Conservation (phyloP, 2,797 vertebrate genomes). For the Galagoides demidoff region DNA sequence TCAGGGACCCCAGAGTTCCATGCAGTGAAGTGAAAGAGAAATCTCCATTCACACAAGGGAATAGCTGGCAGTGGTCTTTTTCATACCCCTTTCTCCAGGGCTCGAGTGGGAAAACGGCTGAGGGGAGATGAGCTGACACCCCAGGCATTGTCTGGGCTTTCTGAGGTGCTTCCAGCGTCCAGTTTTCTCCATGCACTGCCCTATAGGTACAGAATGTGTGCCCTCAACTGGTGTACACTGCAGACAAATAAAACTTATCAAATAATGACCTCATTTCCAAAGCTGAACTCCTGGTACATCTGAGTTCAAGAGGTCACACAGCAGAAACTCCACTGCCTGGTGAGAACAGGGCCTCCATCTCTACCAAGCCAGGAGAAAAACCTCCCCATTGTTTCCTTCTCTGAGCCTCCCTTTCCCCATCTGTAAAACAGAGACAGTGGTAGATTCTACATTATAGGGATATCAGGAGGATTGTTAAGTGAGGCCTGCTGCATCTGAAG, state of each 20-base stretch:
- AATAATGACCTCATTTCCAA: slow-evolving; percentile 50
- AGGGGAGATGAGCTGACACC: background rate
- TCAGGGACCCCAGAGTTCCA: background rate
- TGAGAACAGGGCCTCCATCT: background rate
- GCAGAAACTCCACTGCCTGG: background rate
- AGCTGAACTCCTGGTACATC: background rate
- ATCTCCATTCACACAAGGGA: background rate
- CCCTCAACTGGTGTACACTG: background rate
- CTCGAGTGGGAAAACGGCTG: background rate
- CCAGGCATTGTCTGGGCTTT: background rate
- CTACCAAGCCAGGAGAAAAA: background rate
- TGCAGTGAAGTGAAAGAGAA: slow-evolving; percentile 45
- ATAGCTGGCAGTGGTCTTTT: background rate
- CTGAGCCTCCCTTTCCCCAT: background rate
- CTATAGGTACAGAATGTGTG: background rate
- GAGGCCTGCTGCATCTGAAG: background rate
- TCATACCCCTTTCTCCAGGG: background rate
- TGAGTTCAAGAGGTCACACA: background rate
- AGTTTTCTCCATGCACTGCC: background rate
- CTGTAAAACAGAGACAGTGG: background rate
- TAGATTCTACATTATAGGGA: background rate
- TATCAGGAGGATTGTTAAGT: background rate
- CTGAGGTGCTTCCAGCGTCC: background rate
- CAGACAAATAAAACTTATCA: slow-evolving; percentile 50
- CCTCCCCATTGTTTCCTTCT: background rate